Conservation (phyloP, 2,113 vertebrate species). For the Prietella phreatophila region DNA sequence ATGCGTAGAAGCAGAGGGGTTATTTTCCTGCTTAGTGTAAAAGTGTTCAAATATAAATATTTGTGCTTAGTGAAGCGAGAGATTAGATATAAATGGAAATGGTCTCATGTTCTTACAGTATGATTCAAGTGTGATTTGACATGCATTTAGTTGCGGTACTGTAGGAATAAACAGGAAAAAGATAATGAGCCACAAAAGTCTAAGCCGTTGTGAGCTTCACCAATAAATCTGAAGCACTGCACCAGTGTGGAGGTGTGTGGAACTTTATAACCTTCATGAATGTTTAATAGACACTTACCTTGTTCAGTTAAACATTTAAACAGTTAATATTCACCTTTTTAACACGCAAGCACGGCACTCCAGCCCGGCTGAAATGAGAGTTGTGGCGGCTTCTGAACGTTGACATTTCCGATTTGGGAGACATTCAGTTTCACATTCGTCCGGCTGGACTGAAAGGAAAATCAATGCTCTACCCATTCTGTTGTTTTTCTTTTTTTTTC, state of each 20-base stretch:
- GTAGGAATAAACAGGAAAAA: neutral
- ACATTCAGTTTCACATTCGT: slow-evolving; percentile 22
- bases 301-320: slow-evolving; percentile 26
- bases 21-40: neutral
- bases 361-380: slow-evolving; percentile 14
- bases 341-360: slow-evolving; percentile 15
- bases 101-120: neutral
- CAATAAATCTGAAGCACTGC: neutral
- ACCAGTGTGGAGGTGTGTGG: slow-evolving; percentile 5
- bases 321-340: slow-evolving; percentile 22
- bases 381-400: slow-evolving; percentile 57
- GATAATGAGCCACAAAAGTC: neutral
- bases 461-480: slow-evolving; percentile 56
- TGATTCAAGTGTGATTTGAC: neutral
- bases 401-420: slow-evolving; percentile 74
- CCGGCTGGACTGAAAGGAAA: slow-evolving; percentile 21
- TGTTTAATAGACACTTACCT: slow-evolving; percentile 21
- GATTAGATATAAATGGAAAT: neutral
- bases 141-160: neutral
- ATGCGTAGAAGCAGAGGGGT: neutral
- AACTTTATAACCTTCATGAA: neutral
- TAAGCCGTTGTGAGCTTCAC: neutral
- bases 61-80: neutral
- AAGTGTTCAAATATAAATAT: neutral
- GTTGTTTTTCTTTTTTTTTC: slow-evolving; percentile 8